Percentiles rank a stretch among this genome's conserved stretches.
phyloP scores from a whole-genome alignment of 2,797 vertebrate species.

The Prionace glauca region DNA sequence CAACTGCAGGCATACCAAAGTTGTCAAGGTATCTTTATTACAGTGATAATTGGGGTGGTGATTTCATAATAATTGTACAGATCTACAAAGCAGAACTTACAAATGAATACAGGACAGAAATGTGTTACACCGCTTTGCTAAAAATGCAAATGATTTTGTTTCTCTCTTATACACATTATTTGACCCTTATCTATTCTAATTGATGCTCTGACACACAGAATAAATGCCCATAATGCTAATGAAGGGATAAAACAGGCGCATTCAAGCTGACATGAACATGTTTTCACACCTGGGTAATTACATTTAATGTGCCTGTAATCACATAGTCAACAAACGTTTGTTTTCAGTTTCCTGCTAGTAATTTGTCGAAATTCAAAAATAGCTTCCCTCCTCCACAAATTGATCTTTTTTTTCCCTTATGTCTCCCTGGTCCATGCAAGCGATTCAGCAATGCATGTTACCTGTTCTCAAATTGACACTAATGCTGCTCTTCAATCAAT shows the following conservation, averaged over 20 bases:
- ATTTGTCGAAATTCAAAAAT: neutral
- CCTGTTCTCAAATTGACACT: neutral
- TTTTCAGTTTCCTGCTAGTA: neutral
- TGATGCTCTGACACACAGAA: neutral
- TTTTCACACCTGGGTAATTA: conserved; percentile 22
- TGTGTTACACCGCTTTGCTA: neutral
- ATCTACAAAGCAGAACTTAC: neutral
- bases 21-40: neutral
- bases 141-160: neutral
- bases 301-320: conserved; percentile 16
- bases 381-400: neutral
- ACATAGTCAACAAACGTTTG: neutral
- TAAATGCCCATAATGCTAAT: neutral
- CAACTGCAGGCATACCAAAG: neutral
- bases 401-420: neutral
- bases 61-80: neutral
- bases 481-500: neutral
- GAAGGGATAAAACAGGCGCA: neutral
- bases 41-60: neutral
- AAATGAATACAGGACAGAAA: neutral
- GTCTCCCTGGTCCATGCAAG: neutral
- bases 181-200: neutral
- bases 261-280: conserved; percentile 4
- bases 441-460: no score
- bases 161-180: neutral